These are phyloP conservation scores for Kobus ellipsiprymnus DNA, from an alignment of 2,113 vertebrate species.

Conservation along the genomic window DNA sequence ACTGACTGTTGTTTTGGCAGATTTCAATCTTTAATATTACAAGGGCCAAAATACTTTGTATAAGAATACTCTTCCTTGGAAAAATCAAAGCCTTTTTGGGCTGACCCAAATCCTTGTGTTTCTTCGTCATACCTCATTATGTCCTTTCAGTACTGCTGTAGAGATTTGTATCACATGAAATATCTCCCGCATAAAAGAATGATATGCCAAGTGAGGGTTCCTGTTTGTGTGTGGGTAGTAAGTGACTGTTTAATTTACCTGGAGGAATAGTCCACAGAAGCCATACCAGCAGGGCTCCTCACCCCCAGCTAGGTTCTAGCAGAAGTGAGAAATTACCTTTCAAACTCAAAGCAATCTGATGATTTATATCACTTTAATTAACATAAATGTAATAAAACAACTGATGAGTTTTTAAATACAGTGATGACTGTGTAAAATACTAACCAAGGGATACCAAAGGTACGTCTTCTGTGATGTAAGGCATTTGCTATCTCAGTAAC, in stretches of 20 bases:
- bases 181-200: not conserved
- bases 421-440: not conserved
- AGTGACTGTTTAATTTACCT: fast-evolving
- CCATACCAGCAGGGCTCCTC: not conserved
- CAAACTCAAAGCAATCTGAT: not conserved
- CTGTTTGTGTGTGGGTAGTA: not conserved
- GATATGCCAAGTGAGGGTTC: not conserved
- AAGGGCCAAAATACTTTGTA: not conserved
- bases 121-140: not conserved
- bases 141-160: not conserved
- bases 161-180: not conserved
- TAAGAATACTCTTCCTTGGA: not conserved
- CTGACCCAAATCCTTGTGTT: not conserved
- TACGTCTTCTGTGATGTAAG: not conserved
- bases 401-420: not conserved
- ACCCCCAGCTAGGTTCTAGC: not conserved
- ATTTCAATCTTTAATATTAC: not conserved
- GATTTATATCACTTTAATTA: conserved; percentile 1
- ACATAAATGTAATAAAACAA: conserved; percentile 9
- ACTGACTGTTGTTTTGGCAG: not conserved
- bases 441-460: not conserved
- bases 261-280: not conserved
- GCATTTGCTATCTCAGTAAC: not conserved
- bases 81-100: not conserved
- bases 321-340: not conserved